Conservation (phyloP, 2,888 invertebrate species). For the Corythucha ciliata region DNA sequence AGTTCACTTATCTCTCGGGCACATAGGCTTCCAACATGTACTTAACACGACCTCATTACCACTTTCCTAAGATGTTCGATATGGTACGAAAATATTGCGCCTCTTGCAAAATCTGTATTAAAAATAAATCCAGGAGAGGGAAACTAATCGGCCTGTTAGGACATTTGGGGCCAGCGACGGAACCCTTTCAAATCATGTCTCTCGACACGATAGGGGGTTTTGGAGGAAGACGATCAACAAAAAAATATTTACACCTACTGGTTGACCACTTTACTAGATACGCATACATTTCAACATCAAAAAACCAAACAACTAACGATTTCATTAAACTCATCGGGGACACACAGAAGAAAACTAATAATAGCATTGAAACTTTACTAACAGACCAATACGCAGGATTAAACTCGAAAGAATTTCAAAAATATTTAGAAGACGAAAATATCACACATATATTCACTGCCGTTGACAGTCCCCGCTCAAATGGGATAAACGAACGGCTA, state of each 20-base stretch:
- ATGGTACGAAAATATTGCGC: too few relatives aligned
- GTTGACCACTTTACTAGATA: slow-evolving; percentile 13
- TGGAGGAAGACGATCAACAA: slow-evolving; percentile 3
- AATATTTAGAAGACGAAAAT: slow-evolving; percentile 31
- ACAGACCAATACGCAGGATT: slow-evolving; percentile 36
- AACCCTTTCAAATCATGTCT: slow-evolving; percentile 1
- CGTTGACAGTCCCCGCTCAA: slow-evolving; percentile 31
- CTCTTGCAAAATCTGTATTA: too few relatives aligned
- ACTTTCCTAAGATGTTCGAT: too few relatives aligned
- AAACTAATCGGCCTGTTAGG: too few relatives aligned
- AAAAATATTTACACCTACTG: slow-evolving; percentile 8
- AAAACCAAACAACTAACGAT: slow-evolving; percentile 3
- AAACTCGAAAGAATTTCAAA: slow-evolving; percentile 34
- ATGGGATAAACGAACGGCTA: slow-evolving; percentile 33
- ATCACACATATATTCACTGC: slow-evolving; percentile 30
- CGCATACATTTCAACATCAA: slow-evolving; percentile 8
- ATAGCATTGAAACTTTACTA: slow-evolving; percentile 23
- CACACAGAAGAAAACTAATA: too few relatives aligned
- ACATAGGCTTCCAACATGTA: background rate
- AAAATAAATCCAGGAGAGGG: too few relatives aligned
- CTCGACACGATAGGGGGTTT: slow-evolving; percentile 8
- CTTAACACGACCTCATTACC: too few relatives aligned
- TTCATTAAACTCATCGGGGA: slow-evolving; percentile 11
- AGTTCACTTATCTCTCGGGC: background rate
- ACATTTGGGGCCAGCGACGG: background rate